phyloP scores from a whole-genome alignment of 2,888 invertebrate genomes.

The Melinaea marsaeus region DNA sequence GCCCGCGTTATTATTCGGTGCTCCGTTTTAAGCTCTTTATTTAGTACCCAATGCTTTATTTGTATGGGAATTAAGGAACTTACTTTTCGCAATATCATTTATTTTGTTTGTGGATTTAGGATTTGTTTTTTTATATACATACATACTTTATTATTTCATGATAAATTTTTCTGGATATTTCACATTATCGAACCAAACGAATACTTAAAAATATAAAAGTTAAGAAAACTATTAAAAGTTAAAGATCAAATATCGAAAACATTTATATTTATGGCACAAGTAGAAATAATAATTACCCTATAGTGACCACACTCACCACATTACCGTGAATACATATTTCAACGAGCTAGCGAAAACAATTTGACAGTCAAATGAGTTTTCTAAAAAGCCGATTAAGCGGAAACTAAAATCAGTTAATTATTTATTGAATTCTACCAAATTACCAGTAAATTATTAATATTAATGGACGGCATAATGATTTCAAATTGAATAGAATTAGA shows the following conservation, averaged over 20 bases:
- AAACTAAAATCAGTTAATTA: constrained; percentile 74
- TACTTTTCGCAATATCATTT: not conserved
- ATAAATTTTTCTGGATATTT: too few relatives aligned
- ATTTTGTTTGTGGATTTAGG: not conserved
- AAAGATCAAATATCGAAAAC: constrained; percentile 20
- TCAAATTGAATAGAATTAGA: constrained; percentile 32
- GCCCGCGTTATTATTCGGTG: constrained; percentile 34
- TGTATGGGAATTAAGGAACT: constrained; percentile 27
- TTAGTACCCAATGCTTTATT: constrained; percentile 32
- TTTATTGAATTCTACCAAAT: constrained; percentile 54
- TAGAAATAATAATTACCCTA: not conserved
- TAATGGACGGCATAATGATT: constrained; percentile 36
- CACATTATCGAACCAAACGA: too few relatives aligned
- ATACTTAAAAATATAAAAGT: not conserved
- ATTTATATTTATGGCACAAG: constrained; percentile 3
- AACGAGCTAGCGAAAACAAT: constrained; percentile 59
- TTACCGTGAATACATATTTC: constrained; percentile 51
- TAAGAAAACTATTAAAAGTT: not conserved
- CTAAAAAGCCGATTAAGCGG: constrained; percentile 76
- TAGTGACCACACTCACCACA: constrained; percentile 35
- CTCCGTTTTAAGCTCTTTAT: constrained; percentile 34
- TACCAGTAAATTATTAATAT: constrained; percentile 43
- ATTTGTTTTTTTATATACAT: not conserved
- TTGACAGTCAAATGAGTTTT: constrained; percentile 74
- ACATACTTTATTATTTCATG: too few relatives aligned